Percentiles rank a stretch among this genome's conserved stretches.
phyloP scores from a whole-genome alignment of 2,888 invertebrate species.

The Drosophila niveifrons region DNA sequence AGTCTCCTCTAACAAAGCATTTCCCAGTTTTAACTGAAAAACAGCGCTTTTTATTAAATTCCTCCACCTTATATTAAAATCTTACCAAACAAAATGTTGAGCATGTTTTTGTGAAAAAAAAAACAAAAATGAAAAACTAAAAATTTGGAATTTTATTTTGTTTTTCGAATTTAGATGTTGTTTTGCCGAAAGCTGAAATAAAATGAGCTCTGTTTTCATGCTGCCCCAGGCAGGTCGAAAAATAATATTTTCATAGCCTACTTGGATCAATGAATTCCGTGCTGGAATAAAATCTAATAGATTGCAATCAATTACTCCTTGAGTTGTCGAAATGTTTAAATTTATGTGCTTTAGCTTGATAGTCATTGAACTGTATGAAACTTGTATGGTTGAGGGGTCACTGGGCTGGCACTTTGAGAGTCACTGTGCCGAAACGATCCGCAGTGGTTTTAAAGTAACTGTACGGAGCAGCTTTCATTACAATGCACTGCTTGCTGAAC shows the following conservation, averaged over 20 bases:
- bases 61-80: too few relatives aligned
- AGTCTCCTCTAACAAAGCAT: neutral
- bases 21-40: neutral
- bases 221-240: neutral
- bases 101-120: neutral
- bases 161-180: neutral
- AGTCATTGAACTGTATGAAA: neutral
- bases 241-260: neutral
- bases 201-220: conserved; percentile 2
- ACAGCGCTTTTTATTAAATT: too few relatives aligned
- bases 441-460: too few relatives aligned
- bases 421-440: conserved; percentile 1
- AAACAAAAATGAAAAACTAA: neutral
- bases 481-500: neutral
- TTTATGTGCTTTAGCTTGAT: neutral
- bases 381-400: neutral
- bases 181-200: neutral
- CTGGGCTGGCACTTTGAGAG: neutral
- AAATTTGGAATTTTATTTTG: neutral
- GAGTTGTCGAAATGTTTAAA: too few relatives aligned
- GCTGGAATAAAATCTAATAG: too few relatives aligned
- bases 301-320: too few relatives aligned
- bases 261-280: neutral
- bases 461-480: too few relatives aligned
- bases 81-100: too few relatives aligned